Evolutionary conservation across 2,888 invertebrate genomes (phyloP), one percentile per base, ranked within the genome.

Genomic region (Schrankia costaestrigalis): DNA sequence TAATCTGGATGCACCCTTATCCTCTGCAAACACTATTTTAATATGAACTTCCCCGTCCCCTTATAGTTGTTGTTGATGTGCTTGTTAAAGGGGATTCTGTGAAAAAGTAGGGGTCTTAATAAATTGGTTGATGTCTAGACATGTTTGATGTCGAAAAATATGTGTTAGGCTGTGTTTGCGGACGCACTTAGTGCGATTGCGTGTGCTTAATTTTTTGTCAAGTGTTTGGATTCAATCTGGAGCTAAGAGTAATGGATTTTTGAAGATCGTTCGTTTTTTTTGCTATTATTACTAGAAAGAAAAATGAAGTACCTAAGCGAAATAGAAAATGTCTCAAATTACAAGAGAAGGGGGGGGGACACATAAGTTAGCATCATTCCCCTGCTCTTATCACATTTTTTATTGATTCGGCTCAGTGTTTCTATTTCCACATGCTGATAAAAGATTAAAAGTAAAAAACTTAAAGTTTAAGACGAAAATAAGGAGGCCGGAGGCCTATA

Each of bases 1-100:
- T 81, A 84, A 82, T 84, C 79, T 79, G 74, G 64, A 81, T 83
- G 82, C 83, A 82, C 86, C 84, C 86, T 85, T 79, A 78, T 76
- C 67, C 65, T 54, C 41, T 55, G 38, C 45, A 57, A 48, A 39
- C 37, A 46, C 76, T 64, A 71, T n/a, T 41, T 25, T 35, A 37
- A 4, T 23, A 37, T 56, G 67, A 56, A 9, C 72, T 64, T 8
- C 42, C 55, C 3, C 38, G 9, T 46, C 42, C 42, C 36, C 36
- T 42, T 37, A 10, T 7, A 8, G 0, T 7, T 11, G 3, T 9
- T n/a, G 26, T 9, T 4, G n/a, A 11, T 28, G 2, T 30, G 8
- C 1, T 11, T 18, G 28, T 32, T 6, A 8, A 19, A 35, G 28
- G 38, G n/a, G 13, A 7, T 5, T 18, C 8, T 5, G 10, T 26